phyloP scores from a whole-genome alignment of 2,888 invertebrate genomes.

The Ennomos quercinarius region DNA sequence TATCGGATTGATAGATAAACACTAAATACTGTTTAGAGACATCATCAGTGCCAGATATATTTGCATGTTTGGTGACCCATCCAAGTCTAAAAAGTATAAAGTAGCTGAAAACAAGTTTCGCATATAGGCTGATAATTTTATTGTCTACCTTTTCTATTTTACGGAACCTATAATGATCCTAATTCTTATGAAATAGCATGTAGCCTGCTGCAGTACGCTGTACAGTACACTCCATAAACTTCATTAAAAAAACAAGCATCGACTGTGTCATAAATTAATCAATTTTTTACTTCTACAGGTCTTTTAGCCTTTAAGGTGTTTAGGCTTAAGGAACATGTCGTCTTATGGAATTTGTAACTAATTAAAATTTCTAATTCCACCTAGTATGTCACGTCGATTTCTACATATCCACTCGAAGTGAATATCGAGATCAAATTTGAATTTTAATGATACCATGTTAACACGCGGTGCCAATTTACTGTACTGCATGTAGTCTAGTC shows the following conservation, averaged over 20 bases:
- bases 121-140: too few species aligned
- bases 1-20: too few species aligned
- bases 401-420: conserved; percentile 30
- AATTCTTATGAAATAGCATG: too few species aligned
- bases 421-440: conserved; percentile 34
- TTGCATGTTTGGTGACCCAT: too few species aligned
- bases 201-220: too few species aligned
- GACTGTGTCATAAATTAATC: conserved; percentile 21
- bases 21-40: too few species aligned
- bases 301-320: conserved; percentile 11
- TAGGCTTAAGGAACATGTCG: conserved; percentile 24
- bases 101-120: too few species aligned
- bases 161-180: too few species aligned
- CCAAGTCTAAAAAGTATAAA: too few species aligned
- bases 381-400: conserved; percentile 24
- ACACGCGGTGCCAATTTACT: conserved; percentile 8
- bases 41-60: too few species aligned
- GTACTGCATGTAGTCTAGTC: conserved; percentile 11
- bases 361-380: conserved; percentile 34
- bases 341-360: conserved; percentile 32
- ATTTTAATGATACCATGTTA: conserved; percentile 22
- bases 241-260: conserved; percentile 5
- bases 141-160: too few species aligned
- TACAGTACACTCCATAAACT: neutral
- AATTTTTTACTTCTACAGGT: conserved; percentile 29